Percentiles rank a stretch among this genome's conserved stretches.
phyloP scores from a whole-genome alignment of 2,113 vertebrate species.

The Platichthys stellatus region DNA sequence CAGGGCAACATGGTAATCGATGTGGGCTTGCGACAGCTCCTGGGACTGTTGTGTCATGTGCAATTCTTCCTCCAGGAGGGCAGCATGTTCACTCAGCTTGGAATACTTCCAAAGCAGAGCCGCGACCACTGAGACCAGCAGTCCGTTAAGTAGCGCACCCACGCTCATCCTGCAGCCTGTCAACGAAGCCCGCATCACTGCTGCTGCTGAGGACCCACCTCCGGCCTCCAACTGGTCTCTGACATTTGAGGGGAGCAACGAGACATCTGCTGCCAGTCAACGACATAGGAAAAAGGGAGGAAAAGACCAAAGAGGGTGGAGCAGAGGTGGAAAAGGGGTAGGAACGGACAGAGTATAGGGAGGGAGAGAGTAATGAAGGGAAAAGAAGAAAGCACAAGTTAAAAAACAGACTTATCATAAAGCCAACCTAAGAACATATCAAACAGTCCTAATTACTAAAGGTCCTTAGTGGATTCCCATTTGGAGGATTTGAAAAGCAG shows the following conservation, averaged over 20 bases:
- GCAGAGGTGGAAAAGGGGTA: slow-evolving; percentile 42
- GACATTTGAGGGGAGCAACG: slow-evolving; percentile 48
- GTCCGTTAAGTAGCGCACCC: slow-evolving; percentile 90
- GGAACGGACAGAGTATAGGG: background rate
- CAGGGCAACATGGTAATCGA: slow-evolving; percentile 93
- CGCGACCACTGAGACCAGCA: slow-evolving; percentile 92
- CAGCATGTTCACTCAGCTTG: slow-evolving; percentile 87
- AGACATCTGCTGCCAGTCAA: slow-evolving; percentile 53
- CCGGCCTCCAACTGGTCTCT: slow-evolving; percentile 64
- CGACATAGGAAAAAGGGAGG: slow-evolving; percentile 7
- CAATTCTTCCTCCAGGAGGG: slow-evolving; percentile 91
- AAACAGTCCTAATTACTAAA: background rate
- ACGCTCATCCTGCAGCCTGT: slow-evolving; percentile 90
- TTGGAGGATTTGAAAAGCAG: slow-evolving; percentile 8
- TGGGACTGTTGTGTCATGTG: slow-evolving; percentile 84
- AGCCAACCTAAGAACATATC: background rate
- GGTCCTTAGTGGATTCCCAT: background rate
- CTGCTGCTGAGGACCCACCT: slow-evolving; percentile 57
- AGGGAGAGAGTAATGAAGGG: background rate
- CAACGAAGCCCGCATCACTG: slow-evolving; percentile 78
- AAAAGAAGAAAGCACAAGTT: background rate
- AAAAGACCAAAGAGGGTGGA: slow-evolving; percentile 4
- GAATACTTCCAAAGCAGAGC: slow-evolving; percentile 96
- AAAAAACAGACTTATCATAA: background rate
- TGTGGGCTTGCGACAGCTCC: slow-evolving; percentile 82